phyloP scores from a whole-genome alignment of 2,113 vertebrate species.

The Onychostoma macrolepis region DNA sequence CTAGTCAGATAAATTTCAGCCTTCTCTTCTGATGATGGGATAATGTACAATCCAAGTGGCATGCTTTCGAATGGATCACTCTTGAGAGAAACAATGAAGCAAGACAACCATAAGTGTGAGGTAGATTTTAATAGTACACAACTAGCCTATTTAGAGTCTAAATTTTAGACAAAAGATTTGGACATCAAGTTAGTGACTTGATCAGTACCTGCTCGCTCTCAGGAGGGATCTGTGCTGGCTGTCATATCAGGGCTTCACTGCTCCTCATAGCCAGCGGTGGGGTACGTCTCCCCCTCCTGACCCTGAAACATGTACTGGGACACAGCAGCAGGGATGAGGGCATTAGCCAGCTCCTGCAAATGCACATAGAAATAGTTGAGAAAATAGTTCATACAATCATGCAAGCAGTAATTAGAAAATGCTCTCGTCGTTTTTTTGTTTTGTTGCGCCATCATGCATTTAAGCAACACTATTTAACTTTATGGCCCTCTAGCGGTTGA shows the following conservation, averaged over 20 bases:
- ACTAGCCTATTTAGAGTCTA: no score
- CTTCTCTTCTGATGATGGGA: constrained; percentile 16
- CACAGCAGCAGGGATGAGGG: constrained; percentile 43
- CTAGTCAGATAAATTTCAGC: not conserved
- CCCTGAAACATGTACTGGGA: constrained; percentile 78
- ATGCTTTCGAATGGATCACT: constrained; percentile 13
- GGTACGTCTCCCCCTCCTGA: constrained; percentile 73
- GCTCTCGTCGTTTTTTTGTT: no score
- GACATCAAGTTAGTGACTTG: constrained; percentile 3
- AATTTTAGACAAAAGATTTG: not conserved
- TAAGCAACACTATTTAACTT: not conserved
- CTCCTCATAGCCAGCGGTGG: constrained; percentile 68
- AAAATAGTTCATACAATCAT: not conserved
- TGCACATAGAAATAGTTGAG: constrained; percentile 24
- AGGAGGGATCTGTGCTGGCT: constrained; percentile 20
- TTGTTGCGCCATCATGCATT: not conserved
- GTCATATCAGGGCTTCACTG: constrained; percentile 65
- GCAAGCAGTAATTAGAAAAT: not conserved
- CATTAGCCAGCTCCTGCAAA: constrained; percentile 49
- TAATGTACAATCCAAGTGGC: constrained; percentile 11
- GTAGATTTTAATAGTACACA: constrained; percentile 6
- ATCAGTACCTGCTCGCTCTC: constrained; percentile 25
- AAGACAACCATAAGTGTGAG: not conserved
- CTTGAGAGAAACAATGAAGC: constrained; percentile 16
- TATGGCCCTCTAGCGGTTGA: not conserved